Percentiles rank a stretch among this genome's conserved stretches.
phyloP scores from a whole-genome alignment of 2,888 invertebrate genomes.

The Fissipunctia ypsillon region DNA sequence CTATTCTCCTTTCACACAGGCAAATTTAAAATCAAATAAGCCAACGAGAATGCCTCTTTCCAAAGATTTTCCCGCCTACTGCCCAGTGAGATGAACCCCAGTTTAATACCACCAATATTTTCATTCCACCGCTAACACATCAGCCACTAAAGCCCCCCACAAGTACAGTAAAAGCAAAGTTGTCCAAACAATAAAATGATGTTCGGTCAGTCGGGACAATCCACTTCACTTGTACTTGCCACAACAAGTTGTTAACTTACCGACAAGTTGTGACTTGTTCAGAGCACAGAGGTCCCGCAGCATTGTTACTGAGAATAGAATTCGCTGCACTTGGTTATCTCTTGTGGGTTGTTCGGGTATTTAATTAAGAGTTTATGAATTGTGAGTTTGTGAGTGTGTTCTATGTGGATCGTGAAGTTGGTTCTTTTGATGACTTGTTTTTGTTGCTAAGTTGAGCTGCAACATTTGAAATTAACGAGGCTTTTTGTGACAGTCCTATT shows the following conservation, averaged over 20 bases:
- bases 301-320: constrained; percentile 75
- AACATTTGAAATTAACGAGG: too few species aligned
- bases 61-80: too few species aligned
- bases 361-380: constrained; percentile 74
- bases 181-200: constrained; percentile 68
- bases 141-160: constrained; percentile 27
- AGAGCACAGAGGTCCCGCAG: constrained; percentile 61
- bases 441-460: constrained; percentile 7
- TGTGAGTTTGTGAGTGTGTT: constrained; percentile 33
- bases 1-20: neutral
- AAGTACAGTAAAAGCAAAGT: constrained; percentile 63
- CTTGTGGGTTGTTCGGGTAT: constrained; percentile 70
- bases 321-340: constrained; percentile 74
- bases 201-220: constrained; percentile 66
- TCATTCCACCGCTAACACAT: neutral
- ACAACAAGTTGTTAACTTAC: constrained; percentile 78
- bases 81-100: neutral
- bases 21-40: neutral
- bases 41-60: too few species aligned
- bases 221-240: constrained; percentile 63
- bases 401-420: constrained; percentile 11
- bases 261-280: constrained; percentile 72
- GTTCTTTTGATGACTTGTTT: constrained; percentile 28
- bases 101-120: neutral
- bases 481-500: neutral